Evolutionary conservation across 2,113 vertebrate species (phyloP), one percentile per base, ranked within the genome.

Genomic region (Gulo gulo): DNA sequence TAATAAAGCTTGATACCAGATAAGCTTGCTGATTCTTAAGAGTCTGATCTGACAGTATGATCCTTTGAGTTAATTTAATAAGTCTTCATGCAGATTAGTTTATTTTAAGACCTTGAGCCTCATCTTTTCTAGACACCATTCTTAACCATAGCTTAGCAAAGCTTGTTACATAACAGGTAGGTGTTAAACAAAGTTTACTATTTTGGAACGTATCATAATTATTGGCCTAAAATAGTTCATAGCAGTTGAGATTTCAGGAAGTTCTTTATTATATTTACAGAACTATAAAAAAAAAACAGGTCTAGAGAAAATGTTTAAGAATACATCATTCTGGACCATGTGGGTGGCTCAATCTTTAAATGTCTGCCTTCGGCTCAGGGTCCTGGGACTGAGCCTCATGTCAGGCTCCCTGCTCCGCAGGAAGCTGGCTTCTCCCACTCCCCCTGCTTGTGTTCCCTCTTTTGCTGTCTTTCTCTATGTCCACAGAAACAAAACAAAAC

Each of bases 281-380:
- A 6, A 82, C 10, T 23, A 23, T 76, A 84, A 90, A 88, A 59
- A 57, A 92, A 88, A 59, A 81, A 84, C 14, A 42, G 2, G 3
- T 14, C 69, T 67, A 61, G 16, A 97, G 45, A 34, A 97, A 36
- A 93, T 85, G 15, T 79, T 79, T 39, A 14, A 76, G 45, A 97
- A 47, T 7, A 39, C 63, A 65, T 65, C 63, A 65, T 76, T 42
- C 8, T 69, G 9, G 59, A 1, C 10, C 24, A 24, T 9, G 10
- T 61, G 9, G 59, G 59, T 61, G 10, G 59, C 59, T 61, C 10
- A 61, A 4, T 61, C 24, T 2, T 61, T 61, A 26, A 61, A 8
- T 8, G 24, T 61, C 59, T 61, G 24, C 9, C 23, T 61, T 61
- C 59, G 0, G 59, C 59, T 61, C 59, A 61, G 57, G 59, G 59